Percentiles rank a stretch among this genome's conserved stretches.
Evolutionary conservation across 2,797 vertebrate species (phyloP).

Genomic region (Merluccius polli): DNA sequence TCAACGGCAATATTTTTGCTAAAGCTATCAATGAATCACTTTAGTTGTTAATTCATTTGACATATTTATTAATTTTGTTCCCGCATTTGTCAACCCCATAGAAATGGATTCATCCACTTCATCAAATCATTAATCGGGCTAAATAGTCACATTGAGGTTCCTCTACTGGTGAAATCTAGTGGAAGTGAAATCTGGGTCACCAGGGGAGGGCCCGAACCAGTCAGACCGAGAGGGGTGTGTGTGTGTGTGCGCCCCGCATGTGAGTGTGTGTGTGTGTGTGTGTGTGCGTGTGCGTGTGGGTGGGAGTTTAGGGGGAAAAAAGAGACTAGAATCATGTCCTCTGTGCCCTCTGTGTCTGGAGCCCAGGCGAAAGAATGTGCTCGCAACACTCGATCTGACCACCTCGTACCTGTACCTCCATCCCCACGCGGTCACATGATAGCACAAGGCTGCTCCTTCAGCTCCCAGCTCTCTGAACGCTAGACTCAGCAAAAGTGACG

Average conservation of each 20-base stretch:
- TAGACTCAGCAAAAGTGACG: background rate
- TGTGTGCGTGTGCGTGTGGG: background rate
- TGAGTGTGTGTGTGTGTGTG: constrained; percentile 3
- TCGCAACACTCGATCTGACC: background rate
- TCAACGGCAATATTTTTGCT: background rate
- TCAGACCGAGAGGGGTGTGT: background rate
- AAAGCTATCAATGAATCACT: background rate
- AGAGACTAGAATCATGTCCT: too few relatives aligned
- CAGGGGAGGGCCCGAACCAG: background rate
- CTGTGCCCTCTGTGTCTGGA: background rate
- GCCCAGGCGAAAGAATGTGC: background rate
- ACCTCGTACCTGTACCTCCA: background rate
- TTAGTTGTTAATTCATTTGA: background rate
- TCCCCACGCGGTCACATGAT: background rate
- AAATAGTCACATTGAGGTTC: background rate
- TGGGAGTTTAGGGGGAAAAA: too few relatives aligned
- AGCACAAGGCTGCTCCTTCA: background rate
- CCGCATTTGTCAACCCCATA: background rate
- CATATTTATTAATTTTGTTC: background rate
- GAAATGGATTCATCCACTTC: background rate
- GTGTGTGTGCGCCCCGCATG: background rate
- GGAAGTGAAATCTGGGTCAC: background rate
- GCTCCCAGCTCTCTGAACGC: background rate
- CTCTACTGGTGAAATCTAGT: background rate
- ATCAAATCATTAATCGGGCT: background rate